Conservation (phyloP, 2,888 invertebrate genomes). For the Periphyllus acericola region DNA sequence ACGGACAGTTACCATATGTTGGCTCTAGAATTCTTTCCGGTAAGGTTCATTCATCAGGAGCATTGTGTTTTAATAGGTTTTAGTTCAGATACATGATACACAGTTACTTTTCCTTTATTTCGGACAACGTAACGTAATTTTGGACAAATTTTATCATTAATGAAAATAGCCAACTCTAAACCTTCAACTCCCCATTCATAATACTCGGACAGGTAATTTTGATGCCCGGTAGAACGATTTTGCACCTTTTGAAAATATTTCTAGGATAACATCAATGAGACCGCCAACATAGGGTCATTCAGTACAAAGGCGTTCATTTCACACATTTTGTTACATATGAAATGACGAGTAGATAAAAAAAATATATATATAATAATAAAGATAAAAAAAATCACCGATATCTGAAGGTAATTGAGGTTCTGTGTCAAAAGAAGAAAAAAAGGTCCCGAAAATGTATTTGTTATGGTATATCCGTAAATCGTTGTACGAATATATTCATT, state of each 20-base stretch:
- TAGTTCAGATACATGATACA: neutral
- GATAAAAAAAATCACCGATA: constrained; percentile 22
- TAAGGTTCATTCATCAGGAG: constrained; percentile 41
- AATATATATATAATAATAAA: neutral
- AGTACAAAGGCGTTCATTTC: constrained; percentile 25
- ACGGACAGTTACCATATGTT: constrained; percentile 44
- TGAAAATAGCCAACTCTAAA: constrained; percentile 4
- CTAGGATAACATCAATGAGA: constrained; percentile 47
- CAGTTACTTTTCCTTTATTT: constrained; percentile 31
- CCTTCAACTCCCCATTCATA: constrained; percentile 18
- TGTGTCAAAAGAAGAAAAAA: neutral
- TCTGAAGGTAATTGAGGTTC: constrained; percentile 10
- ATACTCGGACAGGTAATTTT: constrained; percentile 33
- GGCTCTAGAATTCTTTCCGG: constrained; percentile 10
- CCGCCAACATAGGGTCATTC: constrained; percentile 32
- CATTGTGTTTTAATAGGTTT: constrained; percentile 51
- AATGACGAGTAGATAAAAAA: constrained; percentile 4
- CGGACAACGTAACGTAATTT: neutral
- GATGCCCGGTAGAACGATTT: neutral
- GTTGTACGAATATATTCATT: constrained; percentile 1
- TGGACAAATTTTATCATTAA: constrained; percentile 19
- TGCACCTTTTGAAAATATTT: constrained; percentile 35
- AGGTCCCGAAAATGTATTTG: neutral
- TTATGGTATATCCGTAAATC: neutral
- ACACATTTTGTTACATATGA: constrained; percentile 34